These are phyloP conservation scores for Dendrocincla fuliginosa DNA, from an alignment of 2,797 vertebrate species.

Conservation along the genomic window DNA sequence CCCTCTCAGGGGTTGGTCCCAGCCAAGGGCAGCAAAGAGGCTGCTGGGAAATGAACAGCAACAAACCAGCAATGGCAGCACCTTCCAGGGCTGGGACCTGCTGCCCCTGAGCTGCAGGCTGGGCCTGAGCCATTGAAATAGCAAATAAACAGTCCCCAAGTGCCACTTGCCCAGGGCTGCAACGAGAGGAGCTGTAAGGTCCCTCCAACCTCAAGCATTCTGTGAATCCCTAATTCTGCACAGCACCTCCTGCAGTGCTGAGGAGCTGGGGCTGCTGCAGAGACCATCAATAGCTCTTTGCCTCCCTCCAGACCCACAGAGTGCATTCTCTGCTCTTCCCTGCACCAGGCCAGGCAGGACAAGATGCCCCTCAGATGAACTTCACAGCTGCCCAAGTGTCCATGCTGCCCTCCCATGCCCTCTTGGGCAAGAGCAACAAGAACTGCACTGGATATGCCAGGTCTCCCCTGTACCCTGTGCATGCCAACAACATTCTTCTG, in stretches of 20 bases:
- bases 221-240: background rate
- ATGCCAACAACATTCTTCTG: fast-evolving
- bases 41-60: background rate
- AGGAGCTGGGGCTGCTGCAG: background rate
- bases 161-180: background rate
- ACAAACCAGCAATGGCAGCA: background rate
- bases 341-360: background rate
- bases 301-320: background rate
- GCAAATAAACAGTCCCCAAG: slow-evolving; percentile 11
- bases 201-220: too few relatives aligned
- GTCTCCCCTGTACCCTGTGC: fast-evolving
- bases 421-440: background rate
- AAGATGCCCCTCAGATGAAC: background rate
- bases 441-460: too few relatives aligned
- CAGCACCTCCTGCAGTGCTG: fast-evolving
- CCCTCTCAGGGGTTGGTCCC: fast-evolving
- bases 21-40: background rate
- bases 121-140: background rate
- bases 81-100: background rate
- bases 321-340: background rate
- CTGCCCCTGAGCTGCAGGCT: background rate
- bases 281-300: background rate
- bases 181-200: background rate
- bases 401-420: background rate
- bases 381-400: background rate